Conservation (phyloP, 37 sponge, comb jelly and placozoan genomes). For the Agelas oroides region DNA sequence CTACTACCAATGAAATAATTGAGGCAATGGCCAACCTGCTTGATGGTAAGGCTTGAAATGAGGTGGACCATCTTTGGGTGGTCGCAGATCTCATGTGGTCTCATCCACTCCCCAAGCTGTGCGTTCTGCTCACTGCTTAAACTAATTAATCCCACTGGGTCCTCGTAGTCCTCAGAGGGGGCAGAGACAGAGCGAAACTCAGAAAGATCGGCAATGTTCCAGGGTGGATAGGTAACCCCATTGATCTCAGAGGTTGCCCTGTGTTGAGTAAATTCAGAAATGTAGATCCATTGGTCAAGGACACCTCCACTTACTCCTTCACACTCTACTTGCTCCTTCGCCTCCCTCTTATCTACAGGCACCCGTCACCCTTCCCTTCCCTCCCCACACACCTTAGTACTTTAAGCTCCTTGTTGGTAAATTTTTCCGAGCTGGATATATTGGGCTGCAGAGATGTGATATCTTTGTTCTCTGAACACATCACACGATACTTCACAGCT, state of each 20-base stretch:
- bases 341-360: too few species aligned
- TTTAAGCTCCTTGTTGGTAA: slow-evolving; percentile 66
- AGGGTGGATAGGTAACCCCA: slow-evolving; percentile 85
- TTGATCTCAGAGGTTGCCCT: slow-evolving; percentile 90
- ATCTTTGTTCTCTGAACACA: too few species aligned
- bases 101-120: slow-evolving; percentile 69
- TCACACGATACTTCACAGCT: too few species aligned
- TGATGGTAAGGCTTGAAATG: slow-evolving; percentile 85
- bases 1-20: too few species aligned
- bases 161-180: slow-evolving; percentile 67
- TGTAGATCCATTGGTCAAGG: too few species aligned
- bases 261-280: too few species aligned
- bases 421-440: too few species aligned
- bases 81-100: slow-evolving; percentile 90
- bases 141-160: slow-evolving; percentile 82
- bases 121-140: slow-evolving; percentile 87
- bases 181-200: slow-evolving; percentile 66
- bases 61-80: slow-evolving; percentile 88
- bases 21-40: too few species aligned
- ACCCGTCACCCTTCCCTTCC: too few species aligned
- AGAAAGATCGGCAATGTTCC: slow-evolving; percentile 78
- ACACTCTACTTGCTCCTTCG: too few species aligned
- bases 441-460: too few species aligned
- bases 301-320: too few species aligned
- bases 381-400: slow-evolving; percentile 37